Evolutionary conservation across 2,888 invertebrate species (phyloP).

Genomic region (Spisula subtruncata): DNA sequence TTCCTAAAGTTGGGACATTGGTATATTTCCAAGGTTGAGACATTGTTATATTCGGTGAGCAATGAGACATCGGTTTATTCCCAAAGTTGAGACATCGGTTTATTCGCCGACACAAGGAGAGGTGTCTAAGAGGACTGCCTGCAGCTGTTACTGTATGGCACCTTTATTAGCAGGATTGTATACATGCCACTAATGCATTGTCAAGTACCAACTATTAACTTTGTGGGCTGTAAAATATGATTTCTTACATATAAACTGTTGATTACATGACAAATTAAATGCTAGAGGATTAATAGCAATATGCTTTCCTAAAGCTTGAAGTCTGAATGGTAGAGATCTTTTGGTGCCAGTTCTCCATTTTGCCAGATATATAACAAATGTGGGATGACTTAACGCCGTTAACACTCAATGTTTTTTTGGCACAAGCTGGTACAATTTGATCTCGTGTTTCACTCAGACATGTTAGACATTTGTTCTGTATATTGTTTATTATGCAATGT

Average conservation of each 20-base stretch:
- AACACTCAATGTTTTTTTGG: background rate
- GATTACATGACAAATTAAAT: constrained; percentile 21
- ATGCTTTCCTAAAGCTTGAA: background rate
- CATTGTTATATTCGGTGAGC: too few relatives aligned
- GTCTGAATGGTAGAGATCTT: background rate
- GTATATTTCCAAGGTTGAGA: too few relatives aligned
- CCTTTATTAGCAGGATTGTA: constrained; percentile 6
- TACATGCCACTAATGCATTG: constrained; percentile 9
- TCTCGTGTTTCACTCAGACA: background rate
- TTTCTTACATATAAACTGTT: constrained; percentile 6
- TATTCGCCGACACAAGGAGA: background rate
- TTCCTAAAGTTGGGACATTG: too few relatives aligned
- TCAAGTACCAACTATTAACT: constrained; percentile 19
- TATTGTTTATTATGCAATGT: background rate
- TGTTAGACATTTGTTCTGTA: background rate
- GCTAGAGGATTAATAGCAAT: background rate
- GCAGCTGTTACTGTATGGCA: background rate
- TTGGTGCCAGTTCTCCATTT: constrained; percentile 1
- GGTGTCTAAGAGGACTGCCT: background rate
- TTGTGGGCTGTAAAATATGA: constrained; percentile 6
- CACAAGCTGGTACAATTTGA: background rate
- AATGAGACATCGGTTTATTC: too few relatives aligned
- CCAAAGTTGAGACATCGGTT: background rate
- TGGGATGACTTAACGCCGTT: constrained; percentile 13
- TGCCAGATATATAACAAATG: background rate